These are phyloP conservation scores for Agrilus cyanescens DNA, from an alignment of 2,888 invertebrate species.

Conservation along the genomic window DNA sequence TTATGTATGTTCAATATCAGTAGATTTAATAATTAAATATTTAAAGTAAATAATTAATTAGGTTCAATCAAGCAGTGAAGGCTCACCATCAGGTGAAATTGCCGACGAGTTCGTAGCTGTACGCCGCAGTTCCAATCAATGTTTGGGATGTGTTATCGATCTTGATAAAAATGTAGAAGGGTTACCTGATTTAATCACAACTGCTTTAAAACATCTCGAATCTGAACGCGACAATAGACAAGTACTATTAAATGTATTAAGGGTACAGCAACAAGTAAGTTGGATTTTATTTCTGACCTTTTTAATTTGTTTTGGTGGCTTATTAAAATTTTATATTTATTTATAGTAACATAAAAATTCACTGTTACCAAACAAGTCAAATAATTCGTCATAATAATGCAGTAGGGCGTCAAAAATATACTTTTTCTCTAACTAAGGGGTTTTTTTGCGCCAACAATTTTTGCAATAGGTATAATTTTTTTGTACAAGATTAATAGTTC, in stretches of 20 bases:
- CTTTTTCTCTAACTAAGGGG: too few species aligned
- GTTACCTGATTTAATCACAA: constrained; percentile 36
- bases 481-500: too few species aligned
- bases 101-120: constrained; percentile 36
- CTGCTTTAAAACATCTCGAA: constrained; percentile 39
- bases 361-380: too few species aligned
- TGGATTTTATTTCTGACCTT: neutral
- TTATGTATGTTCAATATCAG: too few species aligned
- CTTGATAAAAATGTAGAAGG: constrained; percentile 42
- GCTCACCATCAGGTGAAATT: constrained; percentile 38
- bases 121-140: constrained; percentile 32
- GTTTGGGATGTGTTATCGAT: constrained; percentile 42
- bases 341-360: too few species aligned
- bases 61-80: constrained; percentile 21
- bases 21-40: too few species aligned
- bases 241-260: constrained; percentile 35
- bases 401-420: too few species aligned
- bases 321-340: too few species aligned
- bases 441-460: too few species aligned
- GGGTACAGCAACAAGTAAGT: constrained; percentile 46
- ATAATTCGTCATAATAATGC: too few species aligned
- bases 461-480: too few species aligned
- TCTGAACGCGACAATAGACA: constrained; percentile 32
- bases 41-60: constrained; percentile 6
- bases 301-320: too few species aligned